Evolutionary conservation across 1,140 invertebrate species (phyloP).

Genomic region (Bathynomus jamesi): DNA sequence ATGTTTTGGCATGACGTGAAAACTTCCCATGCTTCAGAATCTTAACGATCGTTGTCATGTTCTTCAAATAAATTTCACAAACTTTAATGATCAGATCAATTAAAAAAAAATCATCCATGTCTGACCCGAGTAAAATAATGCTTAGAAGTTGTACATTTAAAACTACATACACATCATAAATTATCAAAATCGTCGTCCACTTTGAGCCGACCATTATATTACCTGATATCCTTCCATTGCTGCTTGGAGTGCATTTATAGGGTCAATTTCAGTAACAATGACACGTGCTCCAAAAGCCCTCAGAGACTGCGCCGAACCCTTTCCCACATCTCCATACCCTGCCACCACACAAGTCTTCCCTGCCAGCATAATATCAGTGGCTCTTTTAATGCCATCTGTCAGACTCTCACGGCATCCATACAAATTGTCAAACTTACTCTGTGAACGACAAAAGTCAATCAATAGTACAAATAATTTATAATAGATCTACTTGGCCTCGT

Average conservation of each 20-base stretch:
- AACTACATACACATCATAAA: too few relatives aligned
- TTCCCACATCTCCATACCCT: constrained; percentile 98
- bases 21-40: too few relatives aligned
- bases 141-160: too few relatives aligned
- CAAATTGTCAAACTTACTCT: constrained; percentile 99
- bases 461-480: too few relatives aligned
- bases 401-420: constrained; percentile 98
- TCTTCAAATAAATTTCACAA: too few relatives aligned
- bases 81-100: too few relatives aligned
- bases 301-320: constrained; percentile 94
- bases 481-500: too few relatives aligned
- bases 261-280: constrained; percentile 96
- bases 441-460: constrained; percentile 38
- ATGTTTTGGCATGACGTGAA: too few relatives aligned
- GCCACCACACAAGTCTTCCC: constrained; percentile 96
- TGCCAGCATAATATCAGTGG: constrained; percentile 96
- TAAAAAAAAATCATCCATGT: neutral
- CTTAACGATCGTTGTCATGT: too few relatives aligned
- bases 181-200: too few relatives aligned
- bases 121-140: too few relatives aligned
- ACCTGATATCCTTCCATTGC: constrained; percentile 96
- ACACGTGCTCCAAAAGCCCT: constrained; percentile 91
- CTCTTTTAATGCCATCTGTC: constrained; percentile 96
- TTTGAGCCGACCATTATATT: constrained; percentile 38
- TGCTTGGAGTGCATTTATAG: constrained; percentile 96